These are phyloP conservation scores for Grammatotria lemairii DNA, from an alignment of 2,113 vertebrate species.

Conservation along the genomic window DNA sequence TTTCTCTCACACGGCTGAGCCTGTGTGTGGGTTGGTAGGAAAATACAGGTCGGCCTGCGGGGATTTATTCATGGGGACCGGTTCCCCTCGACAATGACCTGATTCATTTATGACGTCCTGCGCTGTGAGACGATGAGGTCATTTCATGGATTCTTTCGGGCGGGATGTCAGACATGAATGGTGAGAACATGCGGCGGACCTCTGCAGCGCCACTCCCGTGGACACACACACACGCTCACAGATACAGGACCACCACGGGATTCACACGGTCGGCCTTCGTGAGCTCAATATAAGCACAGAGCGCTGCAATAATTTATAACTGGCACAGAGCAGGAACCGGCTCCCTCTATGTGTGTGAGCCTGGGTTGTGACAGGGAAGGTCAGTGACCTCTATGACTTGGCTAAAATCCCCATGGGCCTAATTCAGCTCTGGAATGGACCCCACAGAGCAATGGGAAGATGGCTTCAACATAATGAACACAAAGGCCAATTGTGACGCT, in stretches of 20 bases:
- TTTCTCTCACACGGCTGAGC: conserved; percentile 6
- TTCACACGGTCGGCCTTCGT: conserved; percentile 49
- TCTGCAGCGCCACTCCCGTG: neutral
- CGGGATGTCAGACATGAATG: conserved; percentile 34
- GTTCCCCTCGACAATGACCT: conserved; percentile 52
- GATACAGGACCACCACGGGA: conserved; percentile 32
- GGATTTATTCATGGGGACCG: conserved; percentile 40
- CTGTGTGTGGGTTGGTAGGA: neutral
- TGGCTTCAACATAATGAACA: conserved; percentile 71
- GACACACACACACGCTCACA: neutral
- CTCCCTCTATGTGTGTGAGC: conserved; percentile 23
- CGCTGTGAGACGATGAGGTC: conserved; percentile 60
- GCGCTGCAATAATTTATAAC: conserved; percentile 66
- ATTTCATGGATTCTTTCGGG: conserved; percentile 59
- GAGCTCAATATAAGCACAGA: conserved; percentile 45
- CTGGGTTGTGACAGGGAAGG: conserved; percentile 45
- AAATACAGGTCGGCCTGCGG: conserved; percentile 45
- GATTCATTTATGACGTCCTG: conserved; percentile 66
- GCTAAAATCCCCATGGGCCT: conserved; percentile 74
- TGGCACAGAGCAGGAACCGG: conserved; percentile 31
- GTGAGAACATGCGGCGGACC: conserved; percentile 39
- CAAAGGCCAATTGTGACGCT: conserved; percentile 72
- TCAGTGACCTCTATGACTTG: conserved; percentile 71
- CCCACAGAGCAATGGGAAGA: conserved; percentile 76
- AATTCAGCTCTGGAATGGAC: conserved; percentile 71